Conservation (phyloP, 2,113 vertebrate genomes). For the Lonchura striata region DNA sequence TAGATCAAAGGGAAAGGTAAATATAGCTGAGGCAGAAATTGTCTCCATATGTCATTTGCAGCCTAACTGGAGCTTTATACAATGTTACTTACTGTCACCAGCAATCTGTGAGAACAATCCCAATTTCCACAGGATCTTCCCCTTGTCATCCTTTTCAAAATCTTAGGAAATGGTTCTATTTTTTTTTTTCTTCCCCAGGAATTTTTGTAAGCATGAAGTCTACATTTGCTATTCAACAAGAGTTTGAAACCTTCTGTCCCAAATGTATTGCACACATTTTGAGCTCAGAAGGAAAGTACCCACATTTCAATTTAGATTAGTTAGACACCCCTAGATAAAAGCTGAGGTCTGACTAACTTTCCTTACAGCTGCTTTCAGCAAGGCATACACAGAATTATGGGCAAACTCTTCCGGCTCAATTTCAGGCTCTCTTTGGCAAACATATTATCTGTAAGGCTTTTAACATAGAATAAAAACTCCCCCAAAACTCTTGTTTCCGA, state of each 20-base stretch:
- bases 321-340: conserved; percentile 18
- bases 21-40: conserved; percentile 41
- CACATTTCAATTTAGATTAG: conserved; percentile 12
- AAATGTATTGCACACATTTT: not conserved
- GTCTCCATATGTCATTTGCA: conserved; percentile 24
- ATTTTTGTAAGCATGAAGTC: not conserved
- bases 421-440: not conserved
- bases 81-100: conserved; percentile 34
- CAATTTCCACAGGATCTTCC: not conserved
- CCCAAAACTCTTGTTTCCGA: not conserved
- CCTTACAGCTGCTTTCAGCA: not conserved
- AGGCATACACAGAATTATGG: not conserved
- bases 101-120: conserved; percentile 24
- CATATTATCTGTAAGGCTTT: not conserved
- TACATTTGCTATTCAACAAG: not conserved
- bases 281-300: not conserved
- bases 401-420: not conserved
- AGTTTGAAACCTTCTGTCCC: not conserved
- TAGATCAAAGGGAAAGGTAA: conserved; percentile 53
- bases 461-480: not conserved
- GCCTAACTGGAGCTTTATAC: conserved; percentile 13
- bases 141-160: not conserved
- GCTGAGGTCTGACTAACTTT: not conserved
- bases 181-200: not conserved
- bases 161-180: not conserved